A percentile compares a stretch with the other conserved stretches of the same genome.
Evolutionary conservation across 2,888 invertebrate genomes (phyloP).

Genomic region (Frankliniella fusca): DNA sequence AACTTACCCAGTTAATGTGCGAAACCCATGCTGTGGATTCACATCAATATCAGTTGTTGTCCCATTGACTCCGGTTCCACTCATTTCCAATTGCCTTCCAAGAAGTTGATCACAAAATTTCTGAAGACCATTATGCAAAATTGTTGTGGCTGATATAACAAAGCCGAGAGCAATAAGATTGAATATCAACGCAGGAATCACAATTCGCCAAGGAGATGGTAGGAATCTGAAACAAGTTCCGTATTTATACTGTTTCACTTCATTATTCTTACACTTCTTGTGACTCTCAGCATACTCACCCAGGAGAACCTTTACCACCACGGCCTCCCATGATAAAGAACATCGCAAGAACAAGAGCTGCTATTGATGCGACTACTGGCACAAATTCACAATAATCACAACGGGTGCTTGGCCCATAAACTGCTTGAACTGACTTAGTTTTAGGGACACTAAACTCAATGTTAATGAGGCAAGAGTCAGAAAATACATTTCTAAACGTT

Average conservation of each 20-base stretch:
- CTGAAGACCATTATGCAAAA: not conserved
- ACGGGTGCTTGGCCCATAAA: not conserved
- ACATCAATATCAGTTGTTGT: not conserved
- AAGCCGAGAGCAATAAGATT: not conserved
- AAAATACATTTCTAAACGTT: not conserved
- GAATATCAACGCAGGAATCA: not conserved
- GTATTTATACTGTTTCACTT: not conserved
- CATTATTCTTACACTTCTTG: not conserved
- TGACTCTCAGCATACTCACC: not conserved
- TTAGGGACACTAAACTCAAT: not conserved
- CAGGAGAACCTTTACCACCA: not conserved
- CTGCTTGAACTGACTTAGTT: not conserved
- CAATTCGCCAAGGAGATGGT: not conserved
- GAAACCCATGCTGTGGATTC: not conserved
- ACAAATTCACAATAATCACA: slow-evolving; percentile 8
- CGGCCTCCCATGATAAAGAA: not conserved
- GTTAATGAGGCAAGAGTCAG: not conserved
- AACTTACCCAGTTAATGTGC: not conserved
- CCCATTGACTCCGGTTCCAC: not conserved
- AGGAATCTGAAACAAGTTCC: not conserved
- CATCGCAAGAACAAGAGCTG: not conserved
- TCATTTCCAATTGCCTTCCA: not conserved
- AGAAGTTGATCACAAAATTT: slow-evolving; percentile 13
- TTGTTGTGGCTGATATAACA: slow-evolving; percentile 8
- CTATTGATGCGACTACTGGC: not conserved